Base-by-base conservation (phyloP, 2,797 vertebrate genomes). In the Oceanodroma leucorhoa region DNA sequence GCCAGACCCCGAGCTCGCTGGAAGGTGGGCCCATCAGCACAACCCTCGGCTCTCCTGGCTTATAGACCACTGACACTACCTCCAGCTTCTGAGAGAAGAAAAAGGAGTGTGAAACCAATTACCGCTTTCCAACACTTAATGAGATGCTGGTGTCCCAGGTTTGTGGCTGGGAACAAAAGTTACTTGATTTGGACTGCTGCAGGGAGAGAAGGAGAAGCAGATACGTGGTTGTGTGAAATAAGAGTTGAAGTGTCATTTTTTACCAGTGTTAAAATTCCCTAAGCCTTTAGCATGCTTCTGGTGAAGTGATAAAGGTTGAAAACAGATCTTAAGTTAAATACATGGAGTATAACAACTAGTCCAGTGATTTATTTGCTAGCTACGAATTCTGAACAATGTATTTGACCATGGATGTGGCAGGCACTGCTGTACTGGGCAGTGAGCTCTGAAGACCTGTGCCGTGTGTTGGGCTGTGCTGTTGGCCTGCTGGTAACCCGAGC, bases 1-100 rank as follows among this genome's bases (percentile, higher is more conserved):
- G 38, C 20, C 50, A 53, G 50, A 27, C 34, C 30, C 23, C 1
- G 2, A 13, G 29, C 36, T 3, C 0, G 2, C 26, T 36, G 72
- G n/a, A 48, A 10, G 26, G 22, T 5, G n/a, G 21, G 26, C 14
- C 17, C 30, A 4, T 46, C 69, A 27, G 32, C 51, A 54, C 24
- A 19, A 4, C 18, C 36, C 40, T 51, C 9, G 14, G 19, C 43
- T n/a, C 45, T 64, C 38, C 80, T 46, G 38, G 12, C 30, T 45
- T 43, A 10, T 1, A 16, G 23, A 45, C 16, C 34, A 8, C 2
- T 16, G 36, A 8, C 5, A 3, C 27, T 38, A 22, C 32, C 55
- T 57, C 48, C 36, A 20, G 36, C 55, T 43, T 46, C 41, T 5
- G 23, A 13, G 30, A 36, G 34, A 14, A 32, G 41, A 20, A 29